These are phyloP conservation scores for Nymphalis urticae DNA, from an alignment of 2,888 invertebrate genomes.

Conservation along the genomic window DNA sequence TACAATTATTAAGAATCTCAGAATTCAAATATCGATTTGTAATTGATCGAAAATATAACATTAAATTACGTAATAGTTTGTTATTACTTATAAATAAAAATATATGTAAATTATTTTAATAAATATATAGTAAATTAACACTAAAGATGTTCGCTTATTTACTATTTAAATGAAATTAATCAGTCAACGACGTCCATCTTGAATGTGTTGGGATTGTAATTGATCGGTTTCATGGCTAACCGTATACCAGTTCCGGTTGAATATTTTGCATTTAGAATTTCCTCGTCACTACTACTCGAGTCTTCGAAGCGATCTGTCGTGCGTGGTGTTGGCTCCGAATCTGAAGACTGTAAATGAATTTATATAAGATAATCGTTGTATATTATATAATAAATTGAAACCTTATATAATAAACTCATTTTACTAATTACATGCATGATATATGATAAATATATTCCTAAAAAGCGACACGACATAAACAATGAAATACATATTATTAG, in stretches of 20 bases:
- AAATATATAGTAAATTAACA: background rate
- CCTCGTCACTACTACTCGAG: constrained; percentile 75
- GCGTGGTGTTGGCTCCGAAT: constrained; percentile 63
- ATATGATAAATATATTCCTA: too few relatives aligned
- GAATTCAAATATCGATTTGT: too few relatives aligned
- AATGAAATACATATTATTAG: too few relatives aligned
- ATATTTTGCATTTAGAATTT: constrained; percentile 64
- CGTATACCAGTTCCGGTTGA: constrained; percentile 55
- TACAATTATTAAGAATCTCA: too few relatives aligned
- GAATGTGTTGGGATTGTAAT: constrained; percentile 62
- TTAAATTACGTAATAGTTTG: background rate
- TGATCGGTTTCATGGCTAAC: constrained; percentile 71
- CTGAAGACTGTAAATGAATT: constrained; percentile 56
- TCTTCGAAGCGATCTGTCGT: constrained; percentile 63
- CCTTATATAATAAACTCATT: too few relatives aligned
- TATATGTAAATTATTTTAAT: background rate
- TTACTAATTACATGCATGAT: too few relatives aligned
- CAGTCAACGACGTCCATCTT: constrained; percentile 73
- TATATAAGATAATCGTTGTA: too few relatives aligned
- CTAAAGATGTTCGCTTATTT: background rate
- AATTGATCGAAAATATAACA: background rate
- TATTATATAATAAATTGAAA: too few relatives aligned
- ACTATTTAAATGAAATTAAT: constrained; percentile 43
- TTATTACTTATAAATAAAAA: constrained; percentile 2
- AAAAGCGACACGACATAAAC: too few relatives aligned